These are phyloP conservation scores for Papilio machaon DNA, from an alignment of 1,140 invertebrate species.

Conservation along the genomic window DNA sequence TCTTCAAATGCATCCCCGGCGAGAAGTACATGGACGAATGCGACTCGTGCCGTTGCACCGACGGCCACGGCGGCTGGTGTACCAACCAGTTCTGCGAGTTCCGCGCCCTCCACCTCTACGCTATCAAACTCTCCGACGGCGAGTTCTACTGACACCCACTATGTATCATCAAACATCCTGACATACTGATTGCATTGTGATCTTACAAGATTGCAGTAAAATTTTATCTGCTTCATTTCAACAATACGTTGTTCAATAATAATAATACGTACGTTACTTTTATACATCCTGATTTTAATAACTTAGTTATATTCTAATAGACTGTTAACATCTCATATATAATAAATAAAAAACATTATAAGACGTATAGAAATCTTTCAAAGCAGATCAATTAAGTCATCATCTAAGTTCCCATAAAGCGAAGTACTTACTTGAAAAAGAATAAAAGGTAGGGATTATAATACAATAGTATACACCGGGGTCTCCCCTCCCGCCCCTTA, in stretches of 20 bases:
- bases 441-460: neutral
- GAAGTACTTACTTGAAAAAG: neutral
- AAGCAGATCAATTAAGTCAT: neutral
- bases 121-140: constrained; percentile 69
- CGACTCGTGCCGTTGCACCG: constrained; percentile 74
- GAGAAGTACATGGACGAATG: constrained; percentile 80
- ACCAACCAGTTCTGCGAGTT: constrained; percentile 76
- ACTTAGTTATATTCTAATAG: neutral
- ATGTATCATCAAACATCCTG: neutral
- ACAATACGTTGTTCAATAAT: neutral
- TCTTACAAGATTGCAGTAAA: no score
- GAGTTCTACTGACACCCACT: constrained; percentile 65
- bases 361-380: neutral
- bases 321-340: neutral
- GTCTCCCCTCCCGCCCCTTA: neutral
- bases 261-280: neutral
- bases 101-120: constrained; percentile 70
- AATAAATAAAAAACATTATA: neutral
- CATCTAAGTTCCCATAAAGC: neutral
- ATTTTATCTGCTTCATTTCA: neutral
- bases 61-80: constrained; percentile 73
- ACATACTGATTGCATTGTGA: neutral
- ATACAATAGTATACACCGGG: neutral
- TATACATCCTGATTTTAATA: neutral
- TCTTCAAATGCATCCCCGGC: constrained; percentile 77